Evolutionary conservation across 2,888 invertebrate species (phyloP), one percentile per base, ranked within the genome.

Genomic region (Leucophenga maculata): DNA sequence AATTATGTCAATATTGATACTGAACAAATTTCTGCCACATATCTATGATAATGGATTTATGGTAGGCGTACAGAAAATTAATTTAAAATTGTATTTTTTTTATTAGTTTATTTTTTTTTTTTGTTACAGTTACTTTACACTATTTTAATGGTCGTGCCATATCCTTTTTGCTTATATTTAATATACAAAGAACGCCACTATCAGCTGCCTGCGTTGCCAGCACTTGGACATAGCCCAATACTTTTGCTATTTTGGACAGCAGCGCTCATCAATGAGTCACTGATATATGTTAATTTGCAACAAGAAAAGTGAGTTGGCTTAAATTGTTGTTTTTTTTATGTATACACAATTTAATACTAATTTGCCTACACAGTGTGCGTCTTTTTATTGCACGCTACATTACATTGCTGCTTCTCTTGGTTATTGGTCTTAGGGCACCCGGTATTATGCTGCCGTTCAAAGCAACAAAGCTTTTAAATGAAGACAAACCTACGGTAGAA

Each of bases 191-290:
- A 98, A 88, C 91, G 95, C 70, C 91, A 93, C 79, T 94, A 92
- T 86, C 91, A 94, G 68, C 87, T 98, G 65, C 97, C 97, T 0
- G 95, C 96, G 1, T 91, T 95, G 16, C 97, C 97, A 8, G 93
- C 96, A 0, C 90, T 93, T 74, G 97, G 98, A 0, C 98, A 98
- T 90, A 97, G 98, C 1, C 91, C 97, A 67, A 93, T 97, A 3
- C 89, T 98, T 9, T 90, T 98, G 2, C 90, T 96, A 32, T 97
- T 97, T 88, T 98, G 98, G 97, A 94, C 96, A 0, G 87, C 96
- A 82, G 92, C 94, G 20, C 96, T 97, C 86, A 92, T 95, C 6
- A 91, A 93, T 26, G 97, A 98, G 87, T 97, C 96, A 87, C 89
- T 98, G 72, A 92, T 94, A 0, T 95, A 98, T 82, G 89, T 98